These are phyloP conservation scores for Drosophila watanabei DNA, from an alignment of 1,140 invertebrate genomes.

Conservation along the genomic window DNA sequence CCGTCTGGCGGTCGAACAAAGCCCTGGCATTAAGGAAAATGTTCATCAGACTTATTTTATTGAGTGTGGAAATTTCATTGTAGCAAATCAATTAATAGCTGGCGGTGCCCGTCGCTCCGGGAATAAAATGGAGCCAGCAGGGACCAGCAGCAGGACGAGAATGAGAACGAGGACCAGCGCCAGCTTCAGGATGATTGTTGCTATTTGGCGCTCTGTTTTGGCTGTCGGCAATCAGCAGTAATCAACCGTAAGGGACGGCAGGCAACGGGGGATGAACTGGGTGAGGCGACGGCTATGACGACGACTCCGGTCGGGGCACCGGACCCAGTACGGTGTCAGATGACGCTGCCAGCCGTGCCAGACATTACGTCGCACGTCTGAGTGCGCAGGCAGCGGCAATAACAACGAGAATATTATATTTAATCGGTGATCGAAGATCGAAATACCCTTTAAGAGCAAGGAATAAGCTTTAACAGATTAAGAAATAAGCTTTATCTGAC, in stretches of 20 bases:
- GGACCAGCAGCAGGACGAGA: background rate
- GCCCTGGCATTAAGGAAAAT: slow-evolving; percentile 66
- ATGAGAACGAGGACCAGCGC: background rate
- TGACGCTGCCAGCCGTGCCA: slow-evolving; percentile 60
- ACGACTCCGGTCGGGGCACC: slow-evolving; percentile 17
- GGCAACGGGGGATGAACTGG: slow-evolving; percentile 3
- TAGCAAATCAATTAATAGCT: slow-evolving; percentile 80
- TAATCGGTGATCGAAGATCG: background rate
- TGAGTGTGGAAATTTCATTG: slow-evolving; percentile 80
- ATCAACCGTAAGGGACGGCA: slow-evolving; percentile 62
- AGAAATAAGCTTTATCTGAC: background rate
- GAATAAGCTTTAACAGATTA: background rate
- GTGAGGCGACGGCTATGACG: background rate
- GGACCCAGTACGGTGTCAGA: slow-evolving; percentile 41
- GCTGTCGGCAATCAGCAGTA: slow-evolving; percentile 79
- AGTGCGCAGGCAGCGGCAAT: slow-evolving; percentile 50
- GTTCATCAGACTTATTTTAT: slow-evolving; percentile 65
- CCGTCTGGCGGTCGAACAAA: slow-evolving; percentile 47
- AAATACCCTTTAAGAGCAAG: slow-evolving; percentile 9
- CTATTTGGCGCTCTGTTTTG: slow-evolving; percentile 75
- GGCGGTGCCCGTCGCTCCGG: slow-evolving; percentile 4
- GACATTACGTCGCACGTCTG: slow-evolving; percentile 78
- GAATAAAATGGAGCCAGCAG: slow-evolving; percentile 2
- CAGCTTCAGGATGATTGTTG: slow-evolving; percentile 60
- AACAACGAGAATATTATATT: slow-evolving; percentile 4